A percentile compares a stretch with the other conserved stretches of the same genome.
These are phyloP conservation scores for Limnephilus lunatus DNA, from an alignment of 2,888 invertebrate species.

Conservation along the genomic window DNA sequence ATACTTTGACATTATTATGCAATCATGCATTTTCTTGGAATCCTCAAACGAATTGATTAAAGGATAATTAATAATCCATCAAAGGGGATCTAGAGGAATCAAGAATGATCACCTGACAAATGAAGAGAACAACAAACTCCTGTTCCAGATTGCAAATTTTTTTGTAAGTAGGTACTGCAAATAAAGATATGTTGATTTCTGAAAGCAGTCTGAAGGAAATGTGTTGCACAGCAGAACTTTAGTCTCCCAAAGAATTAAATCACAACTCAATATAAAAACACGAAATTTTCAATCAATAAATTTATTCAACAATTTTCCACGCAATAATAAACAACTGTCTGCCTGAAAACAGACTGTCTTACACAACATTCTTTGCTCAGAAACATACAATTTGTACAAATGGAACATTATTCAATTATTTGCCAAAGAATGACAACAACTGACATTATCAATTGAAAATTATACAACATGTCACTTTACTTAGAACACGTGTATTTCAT, in stretches of 20 bases:
- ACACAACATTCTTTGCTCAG: neutral
- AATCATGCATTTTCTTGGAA: too few species aligned
- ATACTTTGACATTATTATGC: too few species aligned
- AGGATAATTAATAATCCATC: too few species aligned
- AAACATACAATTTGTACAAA: conserved; percentile 2
- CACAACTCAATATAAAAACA: neutral
- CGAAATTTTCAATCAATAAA: conserved; percentile 4
- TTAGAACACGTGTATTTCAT: neutral
- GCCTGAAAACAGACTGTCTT: neutral
- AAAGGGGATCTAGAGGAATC: too few species aligned
- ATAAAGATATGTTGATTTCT: neutral
- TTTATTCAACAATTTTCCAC: conserved; percentile 29
- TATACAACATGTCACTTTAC: neutral
- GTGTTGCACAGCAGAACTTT: neutral
- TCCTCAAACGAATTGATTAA: too few species aligned
- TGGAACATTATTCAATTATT: neutral
- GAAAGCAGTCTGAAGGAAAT: neutral
- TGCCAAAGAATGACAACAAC: neutral
- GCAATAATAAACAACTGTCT: conserved; percentile 8
- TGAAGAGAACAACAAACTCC: too few species aligned
- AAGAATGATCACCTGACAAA: too few species aligned
- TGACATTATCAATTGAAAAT: neutral
- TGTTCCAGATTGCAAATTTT: too few species aligned
- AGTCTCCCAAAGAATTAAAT: neutral
- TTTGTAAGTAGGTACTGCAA: too few species aligned